Evolutionary conservation across 2,888 invertebrate genomes (phyloP), one percentile per base, ranked within the genome.

Genomic region (Cephus pulcher): DNA sequence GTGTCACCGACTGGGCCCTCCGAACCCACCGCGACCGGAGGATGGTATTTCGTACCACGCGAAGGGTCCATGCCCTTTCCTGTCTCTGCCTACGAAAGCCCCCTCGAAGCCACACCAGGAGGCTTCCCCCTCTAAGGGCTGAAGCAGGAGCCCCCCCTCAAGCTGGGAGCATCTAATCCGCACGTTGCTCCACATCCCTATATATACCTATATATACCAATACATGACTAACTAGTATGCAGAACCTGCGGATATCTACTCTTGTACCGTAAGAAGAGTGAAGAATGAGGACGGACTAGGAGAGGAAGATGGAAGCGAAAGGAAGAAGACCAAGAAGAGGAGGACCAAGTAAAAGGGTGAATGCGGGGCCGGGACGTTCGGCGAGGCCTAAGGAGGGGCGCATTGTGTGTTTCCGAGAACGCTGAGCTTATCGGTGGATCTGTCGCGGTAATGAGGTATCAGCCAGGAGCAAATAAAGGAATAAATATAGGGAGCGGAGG

Each of bases 391-490:
- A 78, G 86, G 88, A 87, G 87, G 88, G 88, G 89, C 87, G 87
- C 89, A 91, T 91, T 91, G 91, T 91, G 90, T 90, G 88, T 90
- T 91, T 91, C 91, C 88, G 84, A 90, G 91, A 91, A 91, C 88
- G 88, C 86, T 88, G 86, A 88, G 89, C 91, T 91, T 91, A 91
- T 91, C 91, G 90, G 88, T 87, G 90, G 89, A 91, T 91, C 91
- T 91, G 91, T 91, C 91, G 91, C 91, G 90, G 91, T 91, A 91
- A 91, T 91, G 91, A 91, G 91, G 91, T 91, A 91, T 91, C 91
- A 91, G 90, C 88, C 89, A 88, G 85, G 86, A 89, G 87, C 89
- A 90, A 90, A 91, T 91, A 91, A 91, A 91, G 87, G 88, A 91
- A 90, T 88, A 88, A 90, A 89, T 85, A 87, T 87, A 86, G 86